These are phyloP conservation scores for Terrapene triunguis DNA, from an alignment of 2,113 vertebrate species.

Conservation along the genomic window DNA sequence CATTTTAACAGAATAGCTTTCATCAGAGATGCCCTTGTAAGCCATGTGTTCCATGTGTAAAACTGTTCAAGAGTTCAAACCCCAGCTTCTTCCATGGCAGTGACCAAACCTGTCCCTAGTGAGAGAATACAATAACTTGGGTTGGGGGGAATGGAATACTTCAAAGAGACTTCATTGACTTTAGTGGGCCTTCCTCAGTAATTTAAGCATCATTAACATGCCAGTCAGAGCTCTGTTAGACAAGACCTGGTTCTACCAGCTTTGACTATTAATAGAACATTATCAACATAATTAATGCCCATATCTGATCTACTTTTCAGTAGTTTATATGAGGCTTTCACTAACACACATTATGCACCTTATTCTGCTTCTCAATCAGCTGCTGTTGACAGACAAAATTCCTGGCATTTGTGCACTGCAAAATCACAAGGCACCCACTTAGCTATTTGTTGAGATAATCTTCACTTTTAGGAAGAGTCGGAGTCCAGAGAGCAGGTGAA, in stretches of 20 bases:
- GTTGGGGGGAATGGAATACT: neutral
- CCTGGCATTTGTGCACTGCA: neutral
- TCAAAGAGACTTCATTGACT: neutral
- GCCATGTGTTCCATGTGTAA: neutral
- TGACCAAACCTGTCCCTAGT: neutral
- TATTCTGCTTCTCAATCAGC: neutral
- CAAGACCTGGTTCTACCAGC: neutral
- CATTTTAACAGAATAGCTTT: neutral
- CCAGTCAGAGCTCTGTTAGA: neutral
- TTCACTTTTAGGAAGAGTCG: neutral
- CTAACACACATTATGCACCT: neutral
- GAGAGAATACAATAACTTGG: neutral
- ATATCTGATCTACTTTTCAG: neutral
- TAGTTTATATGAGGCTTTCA: neutral
- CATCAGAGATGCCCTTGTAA: neutral
- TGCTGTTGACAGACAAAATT: neutral
- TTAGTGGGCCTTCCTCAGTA: neutral
- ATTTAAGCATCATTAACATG: neutral
- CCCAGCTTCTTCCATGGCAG: neutral
- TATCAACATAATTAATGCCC: neutral
- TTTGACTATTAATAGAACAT: neutral
- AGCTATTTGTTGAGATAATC: neutral
- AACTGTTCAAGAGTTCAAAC: neutral
- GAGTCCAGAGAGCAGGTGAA: neutral
- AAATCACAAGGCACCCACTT: neutral